These are phyloP conservation scores for Sternarchorhynchus goeldii DNA, from an alignment of 2,797 vertebrate genomes.

Conservation along the genomic window DNA sequence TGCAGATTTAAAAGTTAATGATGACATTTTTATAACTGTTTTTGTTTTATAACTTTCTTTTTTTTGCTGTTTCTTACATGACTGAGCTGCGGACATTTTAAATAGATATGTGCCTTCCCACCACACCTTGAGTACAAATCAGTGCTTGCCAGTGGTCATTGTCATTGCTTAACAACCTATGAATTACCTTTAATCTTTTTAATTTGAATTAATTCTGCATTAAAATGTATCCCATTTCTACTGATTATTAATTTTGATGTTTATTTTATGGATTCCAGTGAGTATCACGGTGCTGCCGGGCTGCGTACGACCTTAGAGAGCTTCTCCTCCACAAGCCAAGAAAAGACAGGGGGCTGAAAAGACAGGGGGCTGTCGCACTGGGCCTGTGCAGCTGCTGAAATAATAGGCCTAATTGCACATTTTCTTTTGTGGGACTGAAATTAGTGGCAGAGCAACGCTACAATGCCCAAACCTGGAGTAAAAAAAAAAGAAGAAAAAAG, in stretches of 20 bases:
- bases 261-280: constrained; percentile 66
- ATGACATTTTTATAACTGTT: not conserved
- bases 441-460: constrained; percentile 90
- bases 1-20: constrained; percentile 5
- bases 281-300: constrained; percentile 60
- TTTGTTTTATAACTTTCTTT: not conserved
- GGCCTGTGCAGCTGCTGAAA: constrained; percentile 92
- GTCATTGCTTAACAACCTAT: not conserved
- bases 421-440: constrained; percentile 90
- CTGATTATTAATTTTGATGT: constrained; percentile 31
- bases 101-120: not conserved
- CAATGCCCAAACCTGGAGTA: constrained; percentile 85
- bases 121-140: constrained; percentile 3
- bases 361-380: constrained; percentile 76
- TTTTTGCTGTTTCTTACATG: not conserved
- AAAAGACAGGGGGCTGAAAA: constrained; percentile 72
- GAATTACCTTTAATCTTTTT: not conserved
- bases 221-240: not conserved
- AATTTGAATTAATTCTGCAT: not conserved
- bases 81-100: not conserved
- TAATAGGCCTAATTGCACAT: constrained; percentile 96
- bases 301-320: constrained; percentile 41
- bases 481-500: constrained; percentile 73
- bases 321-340: constrained; percentile 54
- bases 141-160: not conserved